Conservation (phyloP, 2,888 invertebrate genomes). For the Parapristionchus giblindavisi region DNA sequence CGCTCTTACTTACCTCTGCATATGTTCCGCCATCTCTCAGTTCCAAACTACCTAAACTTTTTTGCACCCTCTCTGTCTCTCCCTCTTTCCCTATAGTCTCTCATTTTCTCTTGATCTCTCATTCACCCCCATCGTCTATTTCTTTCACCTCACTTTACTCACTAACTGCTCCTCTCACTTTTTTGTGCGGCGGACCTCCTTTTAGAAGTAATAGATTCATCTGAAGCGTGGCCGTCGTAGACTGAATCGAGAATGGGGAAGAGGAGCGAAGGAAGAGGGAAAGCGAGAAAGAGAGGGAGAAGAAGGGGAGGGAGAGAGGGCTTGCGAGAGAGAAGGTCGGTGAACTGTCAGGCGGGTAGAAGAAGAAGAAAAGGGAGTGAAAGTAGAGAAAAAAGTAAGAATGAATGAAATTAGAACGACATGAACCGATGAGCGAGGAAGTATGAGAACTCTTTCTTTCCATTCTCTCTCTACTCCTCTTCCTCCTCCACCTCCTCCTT, state of each 20-base stretch:
- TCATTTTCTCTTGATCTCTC: too few species aligned
- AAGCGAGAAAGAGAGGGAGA: too few species aligned
- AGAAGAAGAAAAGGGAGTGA: background rate
- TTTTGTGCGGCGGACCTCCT: background rate
- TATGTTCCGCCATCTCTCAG: too few species aligned
- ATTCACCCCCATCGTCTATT: too few species aligned
- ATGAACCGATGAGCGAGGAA: background rate
- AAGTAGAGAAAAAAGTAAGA: background rate
- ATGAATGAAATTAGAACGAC: background rate
- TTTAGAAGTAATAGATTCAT: background rate
- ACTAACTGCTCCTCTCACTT: too few species aligned
- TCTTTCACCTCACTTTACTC: too few species aligned
- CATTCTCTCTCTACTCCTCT: background rate
- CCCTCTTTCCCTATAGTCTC: too few species aligned
- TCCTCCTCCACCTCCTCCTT: background rate
- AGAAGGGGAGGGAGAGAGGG: too few species aligned
- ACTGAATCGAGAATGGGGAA: background rate
- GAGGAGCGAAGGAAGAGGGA: background rate
- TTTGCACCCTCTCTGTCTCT: too few species aligned
- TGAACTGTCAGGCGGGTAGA: background rate
- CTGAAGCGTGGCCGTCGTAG: background rate
- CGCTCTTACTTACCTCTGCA: too few species aligned
- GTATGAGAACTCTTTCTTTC: background rate
- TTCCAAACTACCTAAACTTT: too few species aligned
- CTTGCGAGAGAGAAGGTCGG: background rate